Evolutionary conservation across 2,888 invertebrate species (phyloP).

Genomic region (Platycnemis pennipes): DNA sequence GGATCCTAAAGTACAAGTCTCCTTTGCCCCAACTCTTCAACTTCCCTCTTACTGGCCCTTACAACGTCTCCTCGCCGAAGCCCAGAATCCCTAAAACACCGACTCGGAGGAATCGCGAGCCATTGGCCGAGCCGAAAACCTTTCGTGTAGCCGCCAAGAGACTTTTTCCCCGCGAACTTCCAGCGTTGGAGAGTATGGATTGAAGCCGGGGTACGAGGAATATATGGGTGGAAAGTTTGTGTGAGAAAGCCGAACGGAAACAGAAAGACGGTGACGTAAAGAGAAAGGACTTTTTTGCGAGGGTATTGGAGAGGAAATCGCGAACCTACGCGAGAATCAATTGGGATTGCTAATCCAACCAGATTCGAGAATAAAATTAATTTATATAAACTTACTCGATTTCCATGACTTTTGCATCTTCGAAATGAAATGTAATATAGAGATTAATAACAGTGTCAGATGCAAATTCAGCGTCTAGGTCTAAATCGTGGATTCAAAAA

Average conservation of each 20-base stretch:
- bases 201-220: neutral
- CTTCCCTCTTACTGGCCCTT: neutral
- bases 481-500: no score
- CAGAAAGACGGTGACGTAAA: neutral
- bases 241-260: neutral
- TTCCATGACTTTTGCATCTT: no score
- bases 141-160: neutral
- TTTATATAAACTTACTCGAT: no score
- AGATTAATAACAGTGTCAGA: no score
- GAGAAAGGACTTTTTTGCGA: neutral
- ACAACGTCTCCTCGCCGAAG: neutral
- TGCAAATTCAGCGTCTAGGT: no score
- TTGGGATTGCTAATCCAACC: no score
- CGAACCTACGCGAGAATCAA: slow-evolving; percentile 2
- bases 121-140: neutral
- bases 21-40: neutral
- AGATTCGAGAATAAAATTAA: no score
- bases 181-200: neutral
- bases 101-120: slow-evolving; percentile 54
- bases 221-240: no score
- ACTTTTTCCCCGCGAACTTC: neutral
- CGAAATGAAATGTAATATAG: no score
- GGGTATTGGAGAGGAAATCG: neutral
- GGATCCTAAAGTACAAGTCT: slow-evolving; percentile 28
- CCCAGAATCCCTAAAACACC: neutral